Base-by-base conservation (phyloP, 1,140 invertebrate genomes). In the Trigoniulus corallinus region DNA sequence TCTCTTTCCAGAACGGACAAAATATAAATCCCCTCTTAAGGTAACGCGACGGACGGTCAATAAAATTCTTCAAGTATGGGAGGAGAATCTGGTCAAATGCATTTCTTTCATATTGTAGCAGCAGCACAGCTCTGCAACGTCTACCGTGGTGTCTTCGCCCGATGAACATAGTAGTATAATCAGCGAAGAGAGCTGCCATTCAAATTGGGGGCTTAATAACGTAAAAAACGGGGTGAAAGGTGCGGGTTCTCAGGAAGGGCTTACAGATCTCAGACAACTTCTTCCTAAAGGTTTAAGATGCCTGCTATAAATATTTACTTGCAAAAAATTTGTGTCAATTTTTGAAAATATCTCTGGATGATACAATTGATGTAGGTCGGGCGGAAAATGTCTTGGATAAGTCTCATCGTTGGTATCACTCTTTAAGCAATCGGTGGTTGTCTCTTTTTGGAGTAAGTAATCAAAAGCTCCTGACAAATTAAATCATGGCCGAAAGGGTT, bases 321-420 rank as follows among this genome's bases (percentile, higher is more conserved):
- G n/a, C n/a, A n/a, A n/a, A n/a, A n/a, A n/a, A n/a, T n/a, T n/a
- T n/a, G n/a, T n/a, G n/a, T n/a, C n/a, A n/a, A n/a, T n/a, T n/a
- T n/a, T n/a, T n/a, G n/a, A n/a, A n/a, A n/a, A n/a, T n/a, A n/a
- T n/a, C n/a, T n/a, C n/a, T n/a, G n/a, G n/a, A n/a, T n/a, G n/a
- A n/a, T n/a, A n/a, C n/a, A n/a, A n/a, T n/a, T n/a, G n/a, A n/a
- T n/a, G n/a, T n/a, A n/a, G n/a, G n/a, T 39, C 37, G 37, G 53
- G 34, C 51, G 56, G 39, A 61, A 54, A 63, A 80, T 58, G 89
- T 94, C 56, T 82, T 85, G 59, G 81, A 79, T 18, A 91, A 92
- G 71, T 78, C 84, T 53, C 80, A 83, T 58, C 89, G 88, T 62
- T 95, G 89, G 87, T 95, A 95, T 64, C 92, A 87, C 0, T 75